Percentiles rank a stretch among this genome's conserved stretches.
Conservation (phyloP, 2,113 vertebrate species). For the Seriola dumerili region DNA sequence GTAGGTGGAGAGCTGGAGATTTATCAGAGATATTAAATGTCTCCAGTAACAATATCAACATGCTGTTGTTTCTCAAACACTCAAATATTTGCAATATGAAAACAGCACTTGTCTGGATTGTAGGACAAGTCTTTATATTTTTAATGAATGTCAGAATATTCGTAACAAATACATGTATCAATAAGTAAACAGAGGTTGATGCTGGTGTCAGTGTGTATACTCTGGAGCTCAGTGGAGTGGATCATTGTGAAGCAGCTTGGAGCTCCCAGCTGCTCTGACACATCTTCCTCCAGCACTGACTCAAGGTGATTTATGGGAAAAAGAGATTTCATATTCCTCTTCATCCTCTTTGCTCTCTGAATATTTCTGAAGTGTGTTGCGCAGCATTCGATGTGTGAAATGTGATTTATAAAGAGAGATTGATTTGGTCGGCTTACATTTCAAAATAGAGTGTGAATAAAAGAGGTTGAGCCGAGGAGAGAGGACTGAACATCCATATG, state of each 20-base stretch:
- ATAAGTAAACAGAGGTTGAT: not conserved
- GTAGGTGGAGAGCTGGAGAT: not conserved
- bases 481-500: not conserved
- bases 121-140: not conserved
- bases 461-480: slow-evolving; percentile 17
- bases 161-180: not conserved
- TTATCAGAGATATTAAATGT: not conserved
- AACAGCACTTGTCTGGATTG: not conserved
- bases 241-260: slow-evolving; percentile 29
- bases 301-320: slow-evolving; percentile 41
- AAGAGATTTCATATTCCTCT: slow-evolving; percentile 46
- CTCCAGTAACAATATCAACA: not conserved
- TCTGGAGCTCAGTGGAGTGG: slow-evolving; percentile 23
- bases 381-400: slow-evolving; percentile 31
- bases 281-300: slow-evolving; percentile 32
- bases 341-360: slow-evolving; percentile 49
- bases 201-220: not conserved
- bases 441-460: slow-evolving; percentile 11
- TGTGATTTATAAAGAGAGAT: slow-evolving; percentile 31
- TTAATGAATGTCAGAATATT: not conserved
- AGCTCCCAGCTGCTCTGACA: slow-evolving; percentile 29
- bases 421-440: slow-evolving; percentile 42
- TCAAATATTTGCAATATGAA: not conserved
- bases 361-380: slow-evolving; percentile 41
- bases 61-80: not conserved